These are phyloP conservation scores for Varanus salvator DNA, from an alignment of 2,113 vertebrate genomes.

Conservation along the genomic window DNA sequence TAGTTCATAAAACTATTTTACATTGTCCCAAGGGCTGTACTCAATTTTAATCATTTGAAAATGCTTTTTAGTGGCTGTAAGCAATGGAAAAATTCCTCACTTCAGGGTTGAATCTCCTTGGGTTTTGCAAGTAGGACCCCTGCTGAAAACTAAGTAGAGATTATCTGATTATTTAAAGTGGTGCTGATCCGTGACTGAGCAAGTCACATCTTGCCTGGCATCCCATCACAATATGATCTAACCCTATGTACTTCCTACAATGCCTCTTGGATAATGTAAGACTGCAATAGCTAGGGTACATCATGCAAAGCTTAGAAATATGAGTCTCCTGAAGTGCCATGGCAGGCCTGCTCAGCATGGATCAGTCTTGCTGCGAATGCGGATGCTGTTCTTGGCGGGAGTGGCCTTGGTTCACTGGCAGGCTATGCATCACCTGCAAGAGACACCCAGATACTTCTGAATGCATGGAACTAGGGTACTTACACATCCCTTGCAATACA, in stretches of 20 bases:
- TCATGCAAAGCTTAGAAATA: not conserved
- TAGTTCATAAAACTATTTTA: not conserved
- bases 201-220: not conserved
- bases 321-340: not conserved
- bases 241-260: not conserved
- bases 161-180: not conserved
- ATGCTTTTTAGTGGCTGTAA: not conserved
- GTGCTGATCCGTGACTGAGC: not conserved
- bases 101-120: not conserved
- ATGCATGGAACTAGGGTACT: not conserved
- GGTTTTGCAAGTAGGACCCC: not conserved
- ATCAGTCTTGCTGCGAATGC: not conserved
- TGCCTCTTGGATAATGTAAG: not conserved
- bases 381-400: not conserved
- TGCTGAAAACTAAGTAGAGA: not conserved
- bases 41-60: not conserved
- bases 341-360: not conserved
- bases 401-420: not conserved
- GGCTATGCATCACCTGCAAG: not conserved
- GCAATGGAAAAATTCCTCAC: not conserved
- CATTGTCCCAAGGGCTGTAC: not conserved
- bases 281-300: not conserved
- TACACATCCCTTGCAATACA: not conserved
- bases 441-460: not conserved
- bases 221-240: not conserved